Evolutionary conservation across 2,113 vertebrate species (phyloP).

Genomic region (Pelodiscus sinensis): DNA sequence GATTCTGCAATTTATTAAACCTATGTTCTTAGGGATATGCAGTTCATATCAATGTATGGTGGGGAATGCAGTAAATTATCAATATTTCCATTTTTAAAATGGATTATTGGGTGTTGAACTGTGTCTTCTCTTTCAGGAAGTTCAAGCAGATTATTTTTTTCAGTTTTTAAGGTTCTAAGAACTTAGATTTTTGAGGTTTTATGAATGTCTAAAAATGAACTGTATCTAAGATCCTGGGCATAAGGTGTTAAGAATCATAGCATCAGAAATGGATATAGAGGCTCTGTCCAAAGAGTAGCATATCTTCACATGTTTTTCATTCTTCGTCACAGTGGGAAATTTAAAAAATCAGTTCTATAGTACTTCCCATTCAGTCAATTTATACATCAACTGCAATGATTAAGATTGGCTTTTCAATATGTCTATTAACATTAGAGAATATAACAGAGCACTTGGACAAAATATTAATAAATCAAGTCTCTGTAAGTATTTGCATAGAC

Average conservation of each 20-base stretch:
- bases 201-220: neutral
- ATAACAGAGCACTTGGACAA: slow-evolving; percentile 55
- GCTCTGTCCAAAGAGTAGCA: neutral
- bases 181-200: neutral
- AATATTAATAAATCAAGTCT: slow-evolving; percentile 62
- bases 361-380: slow-evolving; percentile 24
- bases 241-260: neutral
- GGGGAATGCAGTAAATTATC: neutral
- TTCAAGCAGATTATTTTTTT: neutral
- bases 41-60: neutral
- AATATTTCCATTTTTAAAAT: neutral
- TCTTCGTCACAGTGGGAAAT: neutral
- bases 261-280: neutral
- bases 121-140: neutral
- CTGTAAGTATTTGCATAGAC: slow-evolving; percentile 63
- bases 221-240: slow-evolving; percentile 2
- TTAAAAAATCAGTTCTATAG: neutral
- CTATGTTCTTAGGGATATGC: neutral
- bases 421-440: slow-evolving; percentile 51
- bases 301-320: slow-evolving; percentile 4
- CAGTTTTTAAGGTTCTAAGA: neutral
- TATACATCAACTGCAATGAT: slow-evolving; percentile 18
- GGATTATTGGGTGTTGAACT: neutral
- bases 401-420: slow-evolving; percentile 45
- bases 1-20: neutral